A percentile compares a stretch with the other conserved stretches of the same genome.
phyloP scores from a whole-genome alignment of 2,113 vertebrate species.

The Perccottus glenii region DNA sequence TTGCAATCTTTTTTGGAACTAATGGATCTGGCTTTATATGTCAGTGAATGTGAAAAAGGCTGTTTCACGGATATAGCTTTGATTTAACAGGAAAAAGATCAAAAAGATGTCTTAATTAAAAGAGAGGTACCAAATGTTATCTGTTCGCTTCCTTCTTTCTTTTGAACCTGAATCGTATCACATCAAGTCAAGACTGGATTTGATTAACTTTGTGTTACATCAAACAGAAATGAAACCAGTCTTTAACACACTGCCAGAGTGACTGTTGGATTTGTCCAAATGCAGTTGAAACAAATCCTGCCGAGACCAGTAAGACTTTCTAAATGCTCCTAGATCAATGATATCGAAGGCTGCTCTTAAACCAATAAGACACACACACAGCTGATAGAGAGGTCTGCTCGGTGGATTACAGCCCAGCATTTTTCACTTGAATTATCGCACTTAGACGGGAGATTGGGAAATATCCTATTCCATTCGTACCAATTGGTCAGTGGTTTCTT shows the following conservation, averaged over 20 bases:
- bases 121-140: not conserved
- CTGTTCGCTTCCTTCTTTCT: not conserved
- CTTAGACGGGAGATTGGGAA: slow-evolving; percentile 9
- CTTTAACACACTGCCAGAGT: not conserved
- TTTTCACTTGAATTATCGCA: slow-evolving; percentile 29
- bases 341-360: slow-evolving; percentile 24
- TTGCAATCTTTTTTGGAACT: slow-evolving; percentile 32
- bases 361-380: slow-evolving; percentile 31
- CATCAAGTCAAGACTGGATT: not conserved
- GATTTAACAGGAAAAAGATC: slow-evolving; percentile 15
- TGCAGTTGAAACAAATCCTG: slow-evolving; percentile 12
- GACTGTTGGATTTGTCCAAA: not conserved
- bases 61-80: slow-evolving; percentile 19
- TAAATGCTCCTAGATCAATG: slow-evolving; percentile 27
- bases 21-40: slow-evolving; percentile 28
- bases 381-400: slow-evolving; percentile 23
- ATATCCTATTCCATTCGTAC: not conserved
- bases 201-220: not conserved
- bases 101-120: slow-evolving; percentile 21
- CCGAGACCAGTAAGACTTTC: slow-evolving; percentile 20
- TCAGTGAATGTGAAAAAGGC: slow-evolving; percentile 14
- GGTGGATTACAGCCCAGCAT: slow-evolving; percentile 29
- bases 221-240: not conserved
- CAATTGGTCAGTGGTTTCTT: not conserved
- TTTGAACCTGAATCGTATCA: not conserved